Evolutionary conservation across 2,113 vertebrate genomes (phyloP), one percentile per base, ranked within the genome.

Genomic region (Tachuris rubrigastra): DNA sequence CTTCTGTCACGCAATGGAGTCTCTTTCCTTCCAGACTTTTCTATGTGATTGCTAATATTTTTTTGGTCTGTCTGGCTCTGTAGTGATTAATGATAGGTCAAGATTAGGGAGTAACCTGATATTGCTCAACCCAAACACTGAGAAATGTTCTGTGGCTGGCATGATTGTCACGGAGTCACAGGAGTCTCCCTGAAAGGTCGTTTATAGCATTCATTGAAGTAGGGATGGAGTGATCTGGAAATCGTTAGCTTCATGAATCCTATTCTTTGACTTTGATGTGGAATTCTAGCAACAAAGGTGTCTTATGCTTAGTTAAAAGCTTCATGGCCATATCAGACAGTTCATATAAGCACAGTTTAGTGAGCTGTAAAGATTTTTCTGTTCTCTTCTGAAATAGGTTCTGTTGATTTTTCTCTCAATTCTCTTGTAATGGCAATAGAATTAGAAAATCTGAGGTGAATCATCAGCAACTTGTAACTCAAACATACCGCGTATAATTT

Each of bases 31-130:
- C 58, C 78, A 89, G 74, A 31, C 59, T 60, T 72, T 95, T 94
- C 68, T 94, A 39, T 90, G 53, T 35, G 16, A 89, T 49, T 89
- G 30, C 23, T 82, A 83, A 85, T 93, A 93, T 78, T 60, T 85
- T 60, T 83, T 16, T 33, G 49, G 35, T 95, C 30, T 27, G 4
- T 6, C 52, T 83, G 49, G 49, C 67, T 95, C 68, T 80, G 62
- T 14, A 8, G 49, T 96, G 96, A 96, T 97, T 95, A 91, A 93
- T 95, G 90, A 68, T 47, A 74, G 83, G 68, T 79, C 84, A 91
- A 65, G 53, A 83, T 77, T 56, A 86, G 87, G 63, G 1, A 1
- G 89, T 83, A 95, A 96, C 75, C 49, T 89, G 77, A 62, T 87
- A 87, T 74, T 85, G 82, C 72, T 91, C 75, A 94, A 58, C 30